Percentiles rank a stretch among this genome's conserved stretches.
Conservation (phyloP, 2,888 invertebrate species). For the Subacronicta megacephala region DNA sequence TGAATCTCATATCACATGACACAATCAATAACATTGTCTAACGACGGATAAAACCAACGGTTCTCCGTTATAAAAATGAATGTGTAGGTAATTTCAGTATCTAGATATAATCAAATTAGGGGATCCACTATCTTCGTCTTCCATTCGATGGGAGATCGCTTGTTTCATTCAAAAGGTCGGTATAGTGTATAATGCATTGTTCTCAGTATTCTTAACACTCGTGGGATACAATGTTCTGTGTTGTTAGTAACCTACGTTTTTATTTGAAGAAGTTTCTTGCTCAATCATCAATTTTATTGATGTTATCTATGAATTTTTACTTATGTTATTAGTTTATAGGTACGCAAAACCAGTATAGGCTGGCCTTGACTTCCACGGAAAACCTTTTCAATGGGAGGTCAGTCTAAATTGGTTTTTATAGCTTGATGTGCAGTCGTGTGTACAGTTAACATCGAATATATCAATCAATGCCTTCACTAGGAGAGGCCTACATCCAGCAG, state of each 20-base stretch:
- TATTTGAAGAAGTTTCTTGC: constrained; percentile 17
- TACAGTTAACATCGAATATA: no score
- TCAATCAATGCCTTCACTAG: no score
- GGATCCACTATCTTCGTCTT: constrained; percentile 21
- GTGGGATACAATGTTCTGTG: constrained; percentile 37
- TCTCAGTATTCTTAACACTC: constrained; percentile 39
- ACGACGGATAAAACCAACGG: constrained; percentile 18
- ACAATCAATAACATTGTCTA: constrained; percentile 11
- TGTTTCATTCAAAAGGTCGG: constrained; percentile 48
- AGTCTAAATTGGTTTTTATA: no score
- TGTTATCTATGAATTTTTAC: background rate
- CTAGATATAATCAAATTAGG: constrained; percentile 39
- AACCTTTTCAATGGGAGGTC: no score
- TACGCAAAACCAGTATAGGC: no score
- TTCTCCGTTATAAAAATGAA: constrained; percentile 15
- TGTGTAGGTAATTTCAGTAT: constrained; percentile 44
- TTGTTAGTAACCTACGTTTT: constrained; percentile 15
- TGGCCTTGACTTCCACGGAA: no score
- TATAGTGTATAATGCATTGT: constrained; percentile 38
- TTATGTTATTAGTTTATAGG: no score
- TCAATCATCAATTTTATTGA: constrained; percentile 7
- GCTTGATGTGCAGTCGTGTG: no score
- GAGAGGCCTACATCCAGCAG: no score
- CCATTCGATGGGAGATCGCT: constrained; percentile 37
- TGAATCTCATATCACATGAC: no score